phyloP scores from a whole-genome alignment of 2,888 invertebrate genomes.

The Adela reaumurella region DNA sequence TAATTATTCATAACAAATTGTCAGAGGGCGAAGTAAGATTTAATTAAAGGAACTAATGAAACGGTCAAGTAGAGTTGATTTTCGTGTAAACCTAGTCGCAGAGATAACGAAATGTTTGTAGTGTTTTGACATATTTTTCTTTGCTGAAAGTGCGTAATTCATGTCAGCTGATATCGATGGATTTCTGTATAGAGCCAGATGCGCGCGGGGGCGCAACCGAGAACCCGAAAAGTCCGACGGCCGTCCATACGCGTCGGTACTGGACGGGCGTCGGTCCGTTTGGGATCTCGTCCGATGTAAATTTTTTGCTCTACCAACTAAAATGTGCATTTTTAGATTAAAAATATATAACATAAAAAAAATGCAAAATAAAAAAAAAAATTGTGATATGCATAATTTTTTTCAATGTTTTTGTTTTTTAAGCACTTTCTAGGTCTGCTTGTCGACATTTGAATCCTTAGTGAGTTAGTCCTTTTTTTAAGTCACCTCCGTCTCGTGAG shows the following conservation, averaged over 20 bases:
- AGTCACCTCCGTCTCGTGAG: background rate
- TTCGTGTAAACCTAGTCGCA: slow-evolving; percentile 44
- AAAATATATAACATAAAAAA: slow-evolving; percentile 35
- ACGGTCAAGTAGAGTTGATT: slow-evolving; percentile 59
- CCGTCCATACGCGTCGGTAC: slow-evolving; percentile 9
- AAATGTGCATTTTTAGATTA: slow-evolving; percentile 40
- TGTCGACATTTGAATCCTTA: background rate
- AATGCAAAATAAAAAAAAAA: slow-evolving; percentile 25
- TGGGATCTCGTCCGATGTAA: slow-evolving; percentile 22
- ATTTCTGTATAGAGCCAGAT: slow-evolving; percentile 22
- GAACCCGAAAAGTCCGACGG: slow-evolving; percentile 42
- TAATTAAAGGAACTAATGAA: slow-evolving; percentile 35
- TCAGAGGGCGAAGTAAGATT: slow-evolving; percentile 46
- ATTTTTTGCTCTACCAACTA: slow-evolving; percentile 15
- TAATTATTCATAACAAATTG: slow-evolving; percentile 46
- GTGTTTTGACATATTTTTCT: slow-evolving; percentile 60
- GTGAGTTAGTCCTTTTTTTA: background rate
- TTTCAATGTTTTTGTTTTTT: background rate
- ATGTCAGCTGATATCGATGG: slow-evolving; percentile 52
- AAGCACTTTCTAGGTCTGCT: background rate
- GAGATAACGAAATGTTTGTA: slow-evolving; percentile 39
- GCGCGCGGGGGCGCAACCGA: slow-evolving; percentile 18
- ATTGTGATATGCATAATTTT: slow-evolving; percentile 17
- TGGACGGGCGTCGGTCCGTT: slow-evolving; percentile 36
- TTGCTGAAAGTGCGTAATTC: slow-evolving; percentile 60